Percentiles rank a stretch among this genome's conserved stretches.
Evolutionary conservation across 2,888 invertebrate genomes (phyloP).

Genomic region (Napeogenes inachia): DNA sequence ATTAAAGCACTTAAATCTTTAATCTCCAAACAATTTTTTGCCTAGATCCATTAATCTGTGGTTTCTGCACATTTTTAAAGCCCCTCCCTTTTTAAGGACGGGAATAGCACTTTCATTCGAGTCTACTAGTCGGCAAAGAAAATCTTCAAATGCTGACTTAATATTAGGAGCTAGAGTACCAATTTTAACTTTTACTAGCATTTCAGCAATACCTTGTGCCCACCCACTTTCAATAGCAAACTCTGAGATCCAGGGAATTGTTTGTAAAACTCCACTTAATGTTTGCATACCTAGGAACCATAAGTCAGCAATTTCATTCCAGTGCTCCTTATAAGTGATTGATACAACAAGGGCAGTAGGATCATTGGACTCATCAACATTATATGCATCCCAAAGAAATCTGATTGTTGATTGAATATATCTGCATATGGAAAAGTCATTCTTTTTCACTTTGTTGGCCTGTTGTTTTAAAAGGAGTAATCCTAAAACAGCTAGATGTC

Average conservation of each 20-base stretch:
- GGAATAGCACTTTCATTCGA: constrained; percentile 85
- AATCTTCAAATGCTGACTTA: constrained; percentile 93
- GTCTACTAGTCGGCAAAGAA: constrained; percentile 89
- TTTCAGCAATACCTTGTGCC: constrained; percentile 91
- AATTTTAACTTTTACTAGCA: constrained; percentile 88
- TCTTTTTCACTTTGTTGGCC: constrained; percentile 88
- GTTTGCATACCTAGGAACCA: constrained; percentile 98
- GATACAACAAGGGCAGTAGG: constrained; percentile 89
- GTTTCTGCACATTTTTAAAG: constrained; percentile 88
- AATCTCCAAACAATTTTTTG: constrained; percentile 91
- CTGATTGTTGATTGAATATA: constrained; percentile 93
- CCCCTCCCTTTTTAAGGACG: constrained; percentile 89
- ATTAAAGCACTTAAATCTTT: constrained; percentile 42
- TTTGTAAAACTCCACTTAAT: constrained; percentile 87
- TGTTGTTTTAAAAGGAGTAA: constrained; percentile 89
- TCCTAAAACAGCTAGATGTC: constrained; percentile 90
- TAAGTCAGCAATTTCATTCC: constrained; percentile 93
- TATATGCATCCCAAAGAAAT: constrained; percentile 95
- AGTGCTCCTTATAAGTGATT: constrained; percentile 90
- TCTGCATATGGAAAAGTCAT: constrained; percentile 92
- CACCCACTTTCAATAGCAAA: constrained; percentile 96
- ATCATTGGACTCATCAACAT: constrained; percentile 91
- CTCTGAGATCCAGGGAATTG: constrained; percentile 92
- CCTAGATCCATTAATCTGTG: constrained; percentile 93
- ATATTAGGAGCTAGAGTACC: constrained; percentile 89